Base-by-base conservation (phyloP, 2,888 invertebrate genomes). In the Ennomos erosarius region DNA sequence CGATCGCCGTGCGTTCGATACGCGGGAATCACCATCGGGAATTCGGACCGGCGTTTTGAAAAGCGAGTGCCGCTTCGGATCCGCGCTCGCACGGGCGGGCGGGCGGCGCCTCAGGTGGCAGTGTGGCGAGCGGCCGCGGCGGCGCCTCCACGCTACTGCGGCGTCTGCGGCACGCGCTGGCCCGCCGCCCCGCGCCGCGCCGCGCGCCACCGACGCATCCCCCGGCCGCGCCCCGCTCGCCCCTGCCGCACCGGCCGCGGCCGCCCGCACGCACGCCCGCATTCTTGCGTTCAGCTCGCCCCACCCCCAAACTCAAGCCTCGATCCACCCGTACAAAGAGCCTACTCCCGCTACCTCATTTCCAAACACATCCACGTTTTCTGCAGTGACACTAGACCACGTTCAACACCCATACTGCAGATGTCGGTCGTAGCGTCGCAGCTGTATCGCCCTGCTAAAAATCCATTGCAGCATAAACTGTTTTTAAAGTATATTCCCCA, bases 131-230 rank as follows among this genome's bases (percentile, higher is more conserved):
- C 88, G 87, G 86, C 82, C 86, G 85, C 87, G 85, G 78, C 87
- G 88, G 87, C 85, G 86, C 88, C 86, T 87, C 84, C 88, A 87
- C 90, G 87, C 84, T 90, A 91, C 89, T 90, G 90, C 90, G 90
- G 90, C 85, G 90, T 88, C 89, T 90, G 90, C 90, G 90, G 90
- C 85, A 88, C 89, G 90, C 88, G 88, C 82, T 71, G 74, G 76
- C 79, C 80, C 84, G 73, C 51, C n/a, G 13, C 43, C 75, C 65
- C 66, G 71, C 74, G 69, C 75, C 66, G 71, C 74, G 69, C 75
- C 75, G 69, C 74, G 70, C 78, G 76, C 73, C 76, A 80, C 78
- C 81, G 77, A 80, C 80, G 79, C 81, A 83, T 84, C 84, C 85
- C 82, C 81, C 81, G 76, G 75, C 76, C 72, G 67, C 66, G 71